These are phyloP conservation scores for Archocentrus centrarchus DNA, from an alignment of 2,113 vertebrate genomes.

Conservation along the genomic window DNA sequence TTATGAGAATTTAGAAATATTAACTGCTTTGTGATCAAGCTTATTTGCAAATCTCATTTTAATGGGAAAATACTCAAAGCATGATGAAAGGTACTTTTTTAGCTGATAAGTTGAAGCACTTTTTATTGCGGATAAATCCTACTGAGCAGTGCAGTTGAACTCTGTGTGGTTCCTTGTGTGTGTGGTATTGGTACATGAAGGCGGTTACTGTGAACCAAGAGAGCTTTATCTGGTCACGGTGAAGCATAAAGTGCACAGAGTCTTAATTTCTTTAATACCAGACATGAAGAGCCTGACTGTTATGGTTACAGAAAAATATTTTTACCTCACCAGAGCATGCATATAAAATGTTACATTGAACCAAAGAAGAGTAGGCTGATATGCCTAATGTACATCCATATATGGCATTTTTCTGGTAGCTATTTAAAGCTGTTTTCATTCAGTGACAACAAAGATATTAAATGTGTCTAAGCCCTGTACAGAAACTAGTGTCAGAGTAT, in stretches of 20 bases:
- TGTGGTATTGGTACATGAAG: background rate
- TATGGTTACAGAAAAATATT: constrained; percentile 73
- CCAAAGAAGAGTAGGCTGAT: constrained; percentile 51
- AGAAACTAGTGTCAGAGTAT: constrained; percentile 29
- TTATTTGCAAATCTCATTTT: background rate
- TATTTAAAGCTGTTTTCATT: constrained; percentile 40
- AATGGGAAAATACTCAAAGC: background rate
- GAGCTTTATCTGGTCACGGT: constrained; percentile 9
- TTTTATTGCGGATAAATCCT: constrained; percentile 14
- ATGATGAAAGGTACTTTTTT: background rate
- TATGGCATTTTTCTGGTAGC: constrained; percentile 54
- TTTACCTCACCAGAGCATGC: constrained; percentile 53
- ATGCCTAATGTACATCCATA: constrained; percentile 55
- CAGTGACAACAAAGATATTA: constrained; percentile 59
- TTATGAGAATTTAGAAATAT: constrained; percentile 5
- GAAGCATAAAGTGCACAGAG: constrained; percentile 7
- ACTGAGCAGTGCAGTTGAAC: background rate
- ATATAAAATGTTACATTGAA: constrained; percentile 60
- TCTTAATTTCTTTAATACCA: constrained; percentile 46
- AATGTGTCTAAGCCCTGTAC: constrained; percentile 26
- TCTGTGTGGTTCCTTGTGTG: background rate
- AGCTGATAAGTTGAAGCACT: background rate
- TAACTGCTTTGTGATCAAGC: background rate
- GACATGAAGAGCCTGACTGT: constrained; percentile 56
- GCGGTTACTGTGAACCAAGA: background rate